phyloP scores from a whole-genome alignment of 1,140 invertebrate species.

The Heterodera schachtii region DNA sequence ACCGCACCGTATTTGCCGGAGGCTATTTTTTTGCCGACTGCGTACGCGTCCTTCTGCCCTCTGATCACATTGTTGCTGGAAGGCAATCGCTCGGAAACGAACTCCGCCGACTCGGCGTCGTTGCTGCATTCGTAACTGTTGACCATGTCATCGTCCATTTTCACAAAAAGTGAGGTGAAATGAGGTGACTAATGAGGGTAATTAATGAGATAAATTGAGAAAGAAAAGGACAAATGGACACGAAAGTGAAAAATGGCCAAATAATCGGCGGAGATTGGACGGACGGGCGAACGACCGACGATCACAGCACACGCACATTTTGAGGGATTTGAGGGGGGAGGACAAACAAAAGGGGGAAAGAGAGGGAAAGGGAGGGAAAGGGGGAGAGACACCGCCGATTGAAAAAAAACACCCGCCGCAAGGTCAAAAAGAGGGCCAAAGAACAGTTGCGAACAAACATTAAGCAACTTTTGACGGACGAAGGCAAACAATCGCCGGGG shows the following conservation, averaged over 20 bases:
- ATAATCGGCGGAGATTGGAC: not conserved
- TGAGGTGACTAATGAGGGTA: too few species aligned
- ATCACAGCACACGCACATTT: not conserved
- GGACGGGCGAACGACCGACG: too few species aligned
- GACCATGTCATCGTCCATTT: slow-evolving; percentile 26
- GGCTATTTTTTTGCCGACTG: slow-evolving; percentile 56
- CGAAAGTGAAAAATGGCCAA: not conserved
- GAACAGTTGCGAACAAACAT: too few species aligned
- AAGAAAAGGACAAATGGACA: not conserved
- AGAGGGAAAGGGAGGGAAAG: too few species aligned
- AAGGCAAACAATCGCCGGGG: not conserved
- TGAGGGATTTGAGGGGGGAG: not conserved
- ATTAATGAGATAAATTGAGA: too few species aligned
- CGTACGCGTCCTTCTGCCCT: slow-evolving; percentile 56
- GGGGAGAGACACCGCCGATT: too few species aligned
- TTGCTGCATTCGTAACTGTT: slow-evolving; percentile 33
- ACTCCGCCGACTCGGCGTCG: slow-evolving; percentile 21
- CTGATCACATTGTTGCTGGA: slow-evolving; percentile 56
- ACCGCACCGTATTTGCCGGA: slow-evolving; percentile 60
- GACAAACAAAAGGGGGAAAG: not conserved
- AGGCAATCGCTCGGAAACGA: slow-evolving; percentile 51
- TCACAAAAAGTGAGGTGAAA: not conserved
- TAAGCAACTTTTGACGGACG: not conserved
- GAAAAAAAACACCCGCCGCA: not conserved
- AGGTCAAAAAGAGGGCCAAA: not conserved